phyloP scores from a whole-genome alignment of 2,113 vertebrate species.

The Amphiprion ocellaris region DNA sequence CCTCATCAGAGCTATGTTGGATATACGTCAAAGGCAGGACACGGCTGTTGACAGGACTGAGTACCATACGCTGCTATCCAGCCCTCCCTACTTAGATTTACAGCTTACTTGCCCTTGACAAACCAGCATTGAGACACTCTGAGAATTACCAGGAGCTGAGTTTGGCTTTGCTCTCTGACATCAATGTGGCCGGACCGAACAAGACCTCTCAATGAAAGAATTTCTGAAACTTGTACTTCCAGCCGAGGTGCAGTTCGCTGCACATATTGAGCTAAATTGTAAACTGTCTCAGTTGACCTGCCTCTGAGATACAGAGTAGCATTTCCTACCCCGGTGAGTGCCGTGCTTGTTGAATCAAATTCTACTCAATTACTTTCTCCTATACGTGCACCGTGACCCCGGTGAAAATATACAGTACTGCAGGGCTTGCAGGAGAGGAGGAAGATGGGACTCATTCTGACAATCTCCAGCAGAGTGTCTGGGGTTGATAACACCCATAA shows the following conservation, averaged over 20 bases:
- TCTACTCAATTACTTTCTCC: constrained; percentile 55
- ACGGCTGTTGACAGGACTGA: constrained; percentile 30
- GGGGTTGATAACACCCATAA: constrained; percentile 51
- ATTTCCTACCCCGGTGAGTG: constrained; percentile 29
- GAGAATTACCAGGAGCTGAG: constrained; percentile 19
- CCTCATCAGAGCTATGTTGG: constrained; percentile 38
- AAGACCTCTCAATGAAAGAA: neutral
- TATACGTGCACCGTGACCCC: constrained; percentile 33
- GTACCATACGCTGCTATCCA: constrained; percentile 13
- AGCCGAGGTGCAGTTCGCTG: neutral
- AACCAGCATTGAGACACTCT: constrained; percentile 20
- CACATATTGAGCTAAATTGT: constrained; percentile 26
- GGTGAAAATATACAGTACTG: constrained; percentile 30
- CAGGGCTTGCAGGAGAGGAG: constrained; percentile 21
- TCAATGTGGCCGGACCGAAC: neutral
- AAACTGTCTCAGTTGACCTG: constrained; percentile 48
- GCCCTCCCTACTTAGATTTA: constrained; percentile 50
- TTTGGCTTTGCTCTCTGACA: constrained; percentile 2
- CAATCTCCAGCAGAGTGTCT: constrained; percentile 42
- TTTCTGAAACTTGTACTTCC: constrained; percentile 16
- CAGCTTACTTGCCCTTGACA: constrained; percentile 48
- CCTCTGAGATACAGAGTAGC: constrained; percentile 19
- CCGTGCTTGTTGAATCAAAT: constrained; percentile 54
- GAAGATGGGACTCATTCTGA: constrained; percentile 49
- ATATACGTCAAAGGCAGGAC: constrained; percentile 49